Evolutionary conservation across 1,140 invertebrate genomes (phyloP).

Genomic region (Leptopilina boulardi): DNA sequence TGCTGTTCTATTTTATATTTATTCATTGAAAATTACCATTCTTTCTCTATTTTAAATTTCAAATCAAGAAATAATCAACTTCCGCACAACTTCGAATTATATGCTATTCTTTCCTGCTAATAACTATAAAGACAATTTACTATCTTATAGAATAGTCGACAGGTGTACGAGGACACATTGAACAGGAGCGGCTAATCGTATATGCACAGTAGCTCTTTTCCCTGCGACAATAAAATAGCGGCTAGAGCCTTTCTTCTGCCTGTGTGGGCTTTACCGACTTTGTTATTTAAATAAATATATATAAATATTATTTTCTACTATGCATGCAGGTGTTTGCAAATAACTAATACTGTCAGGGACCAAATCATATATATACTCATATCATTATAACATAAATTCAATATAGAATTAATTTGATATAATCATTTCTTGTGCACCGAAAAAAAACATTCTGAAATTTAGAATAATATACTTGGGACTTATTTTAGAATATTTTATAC

Average conservation of each 20-base stretch:
- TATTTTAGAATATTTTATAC: no score
- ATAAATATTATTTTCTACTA: not conserved
- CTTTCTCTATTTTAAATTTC: not conserved
- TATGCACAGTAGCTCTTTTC: conserved; percentile 69
- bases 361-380: no score
- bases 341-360: not conserved
- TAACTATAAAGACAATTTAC: conserved; percentile 15
- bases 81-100: not conserved
- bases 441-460: no score
- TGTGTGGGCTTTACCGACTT: conserved; percentile 53
- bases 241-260: conserved; percentile 59
- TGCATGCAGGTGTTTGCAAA: not conserved
- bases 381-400: no score
- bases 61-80: conserved; percentile 6
- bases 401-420: no score
- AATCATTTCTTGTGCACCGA: no score
- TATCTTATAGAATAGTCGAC: conserved; percentile 51
- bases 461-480: no score
- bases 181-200: conserved; percentile 62
- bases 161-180: conserved; percentile 68
- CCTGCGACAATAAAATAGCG: conserved; percentile 69
- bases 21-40: not conserved
- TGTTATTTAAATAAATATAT: no score
- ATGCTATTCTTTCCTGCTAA: not conserved
- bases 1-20: not conserved